Evolutionary conservation across 2,797 vertebrate genomes (phyloP).

Genomic region (Lycodopsis pacificus): DNA sequence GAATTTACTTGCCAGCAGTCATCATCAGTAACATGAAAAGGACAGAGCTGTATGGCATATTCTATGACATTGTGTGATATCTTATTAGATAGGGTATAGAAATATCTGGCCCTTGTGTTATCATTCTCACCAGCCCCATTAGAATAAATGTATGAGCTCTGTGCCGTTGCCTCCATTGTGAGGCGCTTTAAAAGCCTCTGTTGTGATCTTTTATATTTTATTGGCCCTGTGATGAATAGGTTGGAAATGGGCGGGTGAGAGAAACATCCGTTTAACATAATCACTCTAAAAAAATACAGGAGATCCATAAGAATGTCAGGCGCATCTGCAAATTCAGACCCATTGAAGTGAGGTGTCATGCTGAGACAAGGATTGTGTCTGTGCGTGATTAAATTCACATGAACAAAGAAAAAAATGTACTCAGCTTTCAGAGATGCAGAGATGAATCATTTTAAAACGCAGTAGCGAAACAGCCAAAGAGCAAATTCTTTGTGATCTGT

Average conservation of each 20-base stretch:
- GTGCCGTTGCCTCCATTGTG: constrained; percentile 19
- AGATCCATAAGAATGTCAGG: constrained; percentile 56
- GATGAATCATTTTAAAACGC: constrained; percentile 55
- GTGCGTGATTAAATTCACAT: constrained; percentile 51
- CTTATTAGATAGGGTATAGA: constrained; percentile 25
- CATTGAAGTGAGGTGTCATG: constrained; percentile 53
- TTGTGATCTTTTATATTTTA: constrained; percentile 43
- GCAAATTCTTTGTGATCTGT: constrained; percentile 36
- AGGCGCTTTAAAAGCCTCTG: constrained; percentile 34
- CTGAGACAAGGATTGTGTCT: constrained; percentile 39
- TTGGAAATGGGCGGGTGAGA: constrained; percentile 26
- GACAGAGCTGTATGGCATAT: constrained; percentile 8
- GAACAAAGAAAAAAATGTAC: constrained; percentile 39
- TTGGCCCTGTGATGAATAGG: constrained; percentile 50
- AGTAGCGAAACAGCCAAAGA: constrained; percentile 38
- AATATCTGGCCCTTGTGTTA: constrained; percentile 31
- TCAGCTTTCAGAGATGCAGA: constrained; percentile 30
- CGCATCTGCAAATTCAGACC: constrained; percentile 55
- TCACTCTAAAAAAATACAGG: constrained; percentile 41
- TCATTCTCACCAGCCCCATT: constrained; percentile 36
- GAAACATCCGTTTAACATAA: constrained; percentile 67
- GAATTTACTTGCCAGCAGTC: constrained; percentile 51
- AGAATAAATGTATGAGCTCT: constrained; percentile 21
- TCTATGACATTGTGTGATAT: constrained; percentile 32
- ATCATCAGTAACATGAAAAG: constrained; percentile 43